phyloP scores from a whole-genome alignment of 2,888 invertebrate species.

The Lymantria dispar region DNA sequence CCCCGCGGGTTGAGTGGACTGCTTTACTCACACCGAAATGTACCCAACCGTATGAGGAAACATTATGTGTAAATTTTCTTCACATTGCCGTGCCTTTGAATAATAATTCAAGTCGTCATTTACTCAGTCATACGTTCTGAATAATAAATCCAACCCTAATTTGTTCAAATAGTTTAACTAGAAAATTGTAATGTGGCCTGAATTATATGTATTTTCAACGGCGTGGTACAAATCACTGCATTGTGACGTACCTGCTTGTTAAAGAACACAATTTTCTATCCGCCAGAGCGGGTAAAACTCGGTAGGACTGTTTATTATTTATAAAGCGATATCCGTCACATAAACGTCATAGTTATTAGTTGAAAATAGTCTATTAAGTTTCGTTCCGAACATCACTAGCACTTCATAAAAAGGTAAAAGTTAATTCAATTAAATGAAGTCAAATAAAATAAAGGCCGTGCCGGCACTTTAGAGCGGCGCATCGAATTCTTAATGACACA shows the following conservation, averaged over 20 bases:
- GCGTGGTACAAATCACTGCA: conserved; percentile 26
- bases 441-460: conserved; percentile 72
- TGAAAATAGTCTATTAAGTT: conserved; percentile 65
- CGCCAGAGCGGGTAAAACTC: conserved; percentile 10
- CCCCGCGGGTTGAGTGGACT: conserved; percentile 58
- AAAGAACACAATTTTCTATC: conserved; percentile 15
- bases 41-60: conserved; percentile 44
- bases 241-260: conserved; percentile 21
- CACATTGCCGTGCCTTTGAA: conserved; percentile 46
- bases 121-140: conserved; percentile 28
- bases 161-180: conserved; percentile 27
- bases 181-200: conserved; percentile 22
- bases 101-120: conserved; percentile 37
- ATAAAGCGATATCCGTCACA: conserved; percentile 62
- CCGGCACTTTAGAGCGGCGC: conserved; percentile 63
- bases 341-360: conserved; percentile 72
- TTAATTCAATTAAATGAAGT: conserved; percentile 79
- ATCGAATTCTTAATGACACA: conserved; percentile 80
- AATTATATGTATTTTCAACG: conserved; percentile 23
- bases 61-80: conserved; percentile 52
- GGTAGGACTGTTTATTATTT: conserved; percentile 46
- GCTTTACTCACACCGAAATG: conserved; percentile 39
- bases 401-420: conserved; percentile 76
- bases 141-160: conserved; percentile 34
- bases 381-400: conserved; percentile 69